Evolutionary conservation across 2,888 invertebrate genomes (phyloP).

Genomic region (Synergus japonicus): DNA sequence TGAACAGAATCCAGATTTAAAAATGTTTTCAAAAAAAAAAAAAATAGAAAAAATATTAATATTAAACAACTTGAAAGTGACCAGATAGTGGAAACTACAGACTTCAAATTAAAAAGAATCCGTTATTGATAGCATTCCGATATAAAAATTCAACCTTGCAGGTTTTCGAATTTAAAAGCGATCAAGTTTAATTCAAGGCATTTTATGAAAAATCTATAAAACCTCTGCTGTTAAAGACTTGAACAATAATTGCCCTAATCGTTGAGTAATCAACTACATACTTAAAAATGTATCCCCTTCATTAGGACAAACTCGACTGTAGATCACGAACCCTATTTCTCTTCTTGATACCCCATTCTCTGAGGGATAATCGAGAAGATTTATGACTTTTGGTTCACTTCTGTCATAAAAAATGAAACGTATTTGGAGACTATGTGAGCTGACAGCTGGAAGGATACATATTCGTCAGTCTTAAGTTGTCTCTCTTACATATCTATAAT

Average conservation of each 20-base stretch:
- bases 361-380: constrained; percentile 4
- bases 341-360: background rate
- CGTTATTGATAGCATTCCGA: background rate
- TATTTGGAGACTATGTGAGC: constrained; percentile 43
- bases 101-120: background rate
- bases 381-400: constrained; percentile 37
- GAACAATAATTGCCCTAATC: background rate
- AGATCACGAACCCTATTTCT: background rate
- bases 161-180: background rate
- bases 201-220: background rate
- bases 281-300: background rate
- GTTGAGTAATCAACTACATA: background rate
- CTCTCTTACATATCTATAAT: constrained; percentile 26
- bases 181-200: background rate
- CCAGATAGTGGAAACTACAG: background rate
- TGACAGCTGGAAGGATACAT: constrained; percentile 50
- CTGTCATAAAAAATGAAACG: constrained; percentile 23
- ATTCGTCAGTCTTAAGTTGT: constrained; percentile 34
- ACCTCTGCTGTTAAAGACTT: background rate
- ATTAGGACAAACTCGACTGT: background rate
- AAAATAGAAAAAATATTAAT: background rate
- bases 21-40: background rate
- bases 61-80: no score
- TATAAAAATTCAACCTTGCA: background rate
- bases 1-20: background rate